Base-by-base conservation (phyloP, 2,888 invertebrate genomes). In the Acrobasis consociella region DNA sequence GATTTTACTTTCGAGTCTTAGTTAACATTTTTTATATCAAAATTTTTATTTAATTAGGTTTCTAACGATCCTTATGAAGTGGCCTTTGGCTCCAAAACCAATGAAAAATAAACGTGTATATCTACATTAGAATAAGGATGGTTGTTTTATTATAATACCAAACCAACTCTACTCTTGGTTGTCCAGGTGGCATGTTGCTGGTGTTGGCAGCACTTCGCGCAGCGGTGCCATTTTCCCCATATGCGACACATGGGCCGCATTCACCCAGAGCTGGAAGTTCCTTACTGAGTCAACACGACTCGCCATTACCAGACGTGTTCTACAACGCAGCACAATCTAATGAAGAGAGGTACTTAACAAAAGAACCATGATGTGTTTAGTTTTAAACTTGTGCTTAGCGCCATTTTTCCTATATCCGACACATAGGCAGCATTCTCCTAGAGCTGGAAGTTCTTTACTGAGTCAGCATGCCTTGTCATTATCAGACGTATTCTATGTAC, bases 331-430 rank as follows among this genome's bases (percentile, higher is more conserved):
- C 82, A 0, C 82, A 91, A 55, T 83, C 86, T 16, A 75, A 72
- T 22, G 87, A 89, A 64, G 90, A 90, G 49, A 86, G 87, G 91
- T 89, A 60, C 50, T 62, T n/a, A 7, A 9, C 2, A n/a, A 39
- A 9, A 11, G n/a, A n/a, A n/a, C n/a, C n/a, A n/a, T n/a, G n/a
- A n/a, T n/a, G n/a, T n/a, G n/a, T n/a, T n/a, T n/a, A n/a, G n/a
- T n/a, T n/a, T n/a, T n/a, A n/a, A n/a, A n/a, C n/a, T n/a, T n/a
- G 22, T 22, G 22, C 80, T 86, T 16, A 0, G 91, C 91, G 8
- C 91, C 92, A 1, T 92, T 91, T 67, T 91, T 92, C 0, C 92
- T 92, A 0, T 89, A 89, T 71, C 90, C 91, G 10, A 88, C 84
- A 1, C 91, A 90, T 67, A 89, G 90, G 0, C 89, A 87, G 0